Base-by-base conservation (phyloP, 2,888 invertebrate species). In the Drosophila anomalata region DNA sequence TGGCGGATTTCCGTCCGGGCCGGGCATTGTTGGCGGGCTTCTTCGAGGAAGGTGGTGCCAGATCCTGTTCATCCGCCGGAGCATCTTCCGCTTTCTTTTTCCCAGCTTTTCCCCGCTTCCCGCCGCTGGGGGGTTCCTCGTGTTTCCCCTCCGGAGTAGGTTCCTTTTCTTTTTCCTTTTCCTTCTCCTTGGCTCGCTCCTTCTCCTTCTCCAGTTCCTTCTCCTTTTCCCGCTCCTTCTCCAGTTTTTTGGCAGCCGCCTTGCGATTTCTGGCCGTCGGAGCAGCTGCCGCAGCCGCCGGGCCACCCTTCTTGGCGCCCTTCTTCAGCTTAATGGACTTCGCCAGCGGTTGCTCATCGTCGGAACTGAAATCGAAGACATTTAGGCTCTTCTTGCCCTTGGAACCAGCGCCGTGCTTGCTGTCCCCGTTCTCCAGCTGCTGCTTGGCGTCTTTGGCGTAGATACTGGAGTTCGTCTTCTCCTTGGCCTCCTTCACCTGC, bases 281-380 rank as follows among this genome's bases (percentile, higher is more conserved):
- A 5, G 75, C 46, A 14, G 55, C 33, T 24, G 66, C 47, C n/a
- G 65, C 22, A 3, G 65, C 59, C 1, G 31, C 31, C 6, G 69
- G 48, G 6, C 53, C 14, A 12, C 59, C 58, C 17, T 78, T 86
- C 22, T 84, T 89, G 14, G 71, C 80, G 4, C 75, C 78, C 36
- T 90, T 90, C 67, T 91, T 91, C 2, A 91, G 72, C 69, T 91
- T 91, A 7, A 91, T 91, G 24, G 91, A 73, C 72, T 91, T 91
- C 14, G 92, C 89, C 66, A 93, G 83, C 1, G 93, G 93, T 77
- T 93, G 92, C 75, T 93, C 93, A 77, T 93, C 93, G 57, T 93
- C 93, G 1, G 93, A 93, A 7, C 93, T 93, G 78, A 93, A 93
- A 51, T 91, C 91, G 58, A 91, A 91, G 20, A 91, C 87, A 69